Percentiles rank a stretch among this genome's conserved stretches.
Evolutionary conservation across 2,888 invertebrate genomes (phyloP).

Genomic region (Crematogaster levior): DNA sequence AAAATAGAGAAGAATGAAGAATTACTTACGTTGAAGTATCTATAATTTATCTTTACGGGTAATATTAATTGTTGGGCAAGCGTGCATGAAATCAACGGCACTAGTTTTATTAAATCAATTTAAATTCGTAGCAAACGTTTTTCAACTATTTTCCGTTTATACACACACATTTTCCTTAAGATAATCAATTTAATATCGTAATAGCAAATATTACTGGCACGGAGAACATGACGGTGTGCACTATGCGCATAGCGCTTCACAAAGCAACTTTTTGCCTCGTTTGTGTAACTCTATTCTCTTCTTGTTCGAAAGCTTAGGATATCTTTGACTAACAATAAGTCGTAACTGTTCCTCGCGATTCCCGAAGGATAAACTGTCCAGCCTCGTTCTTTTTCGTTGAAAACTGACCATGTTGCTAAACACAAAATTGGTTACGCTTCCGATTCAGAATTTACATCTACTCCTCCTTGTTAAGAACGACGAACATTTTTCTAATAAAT

Average conservation of each 20-base stretch:
- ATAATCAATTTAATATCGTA: constrained; percentile 27
- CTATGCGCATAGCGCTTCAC: constrained; percentile 33
- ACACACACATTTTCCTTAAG: not conserved
- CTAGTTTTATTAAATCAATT: not conserved
- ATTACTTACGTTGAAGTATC: not conserved
- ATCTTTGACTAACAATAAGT: constrained; percentile 57
- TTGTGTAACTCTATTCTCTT: constrained; percentile 57
- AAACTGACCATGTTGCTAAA: constrained; percentile 60
- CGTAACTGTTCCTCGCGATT: constrained; percentile 58
- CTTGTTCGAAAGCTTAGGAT: constrained; percentile 50
- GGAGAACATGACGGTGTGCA: not conserved
- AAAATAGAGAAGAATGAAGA: not conserved
- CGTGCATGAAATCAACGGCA: not conserved
- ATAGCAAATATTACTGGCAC: constrained; percentile 13
- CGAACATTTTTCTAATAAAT: constrained; percentile 8
- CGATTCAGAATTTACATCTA: constrained; percentile 66
- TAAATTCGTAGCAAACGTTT: not conserved
- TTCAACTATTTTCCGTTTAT: not conserved
- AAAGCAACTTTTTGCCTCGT: constrained; percentile 63
- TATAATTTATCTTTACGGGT: not conserved
- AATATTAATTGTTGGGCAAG: not conserved
- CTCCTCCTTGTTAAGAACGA: constrained; percentile 18
- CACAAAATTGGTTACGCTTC: constrained; percentile 56
- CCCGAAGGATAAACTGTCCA: constrained; percentile 73
- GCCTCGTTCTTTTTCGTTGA: constrained; percentile 55